A percentile compares a stretch with the other conserved stretches of the same genome.
Conservation (phyloP, 1,140 invertebrate species). For the Panagrolaimus sp. region DNA sequence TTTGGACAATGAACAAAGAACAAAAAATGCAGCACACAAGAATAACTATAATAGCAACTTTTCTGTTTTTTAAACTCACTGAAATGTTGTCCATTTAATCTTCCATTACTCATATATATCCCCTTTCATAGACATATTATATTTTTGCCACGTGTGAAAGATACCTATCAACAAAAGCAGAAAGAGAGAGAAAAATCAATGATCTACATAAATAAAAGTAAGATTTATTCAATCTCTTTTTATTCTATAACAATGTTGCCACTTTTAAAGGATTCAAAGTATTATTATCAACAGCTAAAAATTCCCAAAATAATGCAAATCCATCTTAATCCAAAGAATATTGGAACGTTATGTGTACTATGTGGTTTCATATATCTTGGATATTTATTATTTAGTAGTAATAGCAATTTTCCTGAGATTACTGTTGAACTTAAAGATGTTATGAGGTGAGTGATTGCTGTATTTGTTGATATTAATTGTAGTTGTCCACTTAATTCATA, state of each 20-base stretch:
- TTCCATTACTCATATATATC: no score
- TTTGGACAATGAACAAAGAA: no score
- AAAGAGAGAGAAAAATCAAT: background rate
- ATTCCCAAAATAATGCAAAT: slow-evolving; percentile 31
- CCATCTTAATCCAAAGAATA: slow-evolving; percentile 43
- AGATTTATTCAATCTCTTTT: background rate
- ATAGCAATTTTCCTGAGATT: slow-evolving; percentile 48
- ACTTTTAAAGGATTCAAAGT: background rate
- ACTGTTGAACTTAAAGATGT: slow-evolving; percentile 49
- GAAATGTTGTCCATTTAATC: no score
- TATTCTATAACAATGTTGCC: background rate
- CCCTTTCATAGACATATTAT: no score
- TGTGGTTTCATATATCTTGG: slow-evolving; percentile 42
- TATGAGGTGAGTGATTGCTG: slow-evolving; percentile 31
- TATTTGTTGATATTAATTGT: no score
- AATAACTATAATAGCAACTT: no score
- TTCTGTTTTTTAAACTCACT: no score
- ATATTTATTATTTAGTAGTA: slow-evolving; percentile 41
- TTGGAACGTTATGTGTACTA: slow-evolving; percentile 35
- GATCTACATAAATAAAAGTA: background rate
- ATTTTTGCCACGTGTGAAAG: background rate
- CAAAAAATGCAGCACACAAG: no score
- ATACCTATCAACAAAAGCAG: background rate
- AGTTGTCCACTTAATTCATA: no score
- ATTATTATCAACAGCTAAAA: background rate